Percentiles rank a stretch among this genome's conserved stretches.
phyloP scores from a whole-genome alignment of 2,888 invertebrate genomes.

The Lycophotia porphyrea region DNA sequence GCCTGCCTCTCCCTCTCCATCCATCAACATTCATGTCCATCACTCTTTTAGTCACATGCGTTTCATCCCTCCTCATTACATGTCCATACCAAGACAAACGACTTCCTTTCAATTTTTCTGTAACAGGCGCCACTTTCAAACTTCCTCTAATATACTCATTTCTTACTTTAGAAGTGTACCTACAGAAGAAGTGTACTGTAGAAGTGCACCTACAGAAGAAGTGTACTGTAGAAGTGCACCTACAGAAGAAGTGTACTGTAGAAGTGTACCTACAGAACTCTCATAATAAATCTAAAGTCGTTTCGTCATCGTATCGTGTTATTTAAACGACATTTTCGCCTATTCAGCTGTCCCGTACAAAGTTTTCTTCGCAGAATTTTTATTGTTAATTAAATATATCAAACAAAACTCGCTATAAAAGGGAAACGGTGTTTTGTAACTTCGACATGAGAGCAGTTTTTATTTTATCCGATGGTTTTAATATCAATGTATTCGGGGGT shows the following conservation, averaged over 20 bases:
- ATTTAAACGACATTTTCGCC: constrained; percentile 10
- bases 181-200: not conserved
- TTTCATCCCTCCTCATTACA: too few relatives aligned
- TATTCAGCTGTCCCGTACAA: constrained; percentile 38
- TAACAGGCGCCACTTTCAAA: too few relatives aligned
- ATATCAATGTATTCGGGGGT: constrained; percentile 57
- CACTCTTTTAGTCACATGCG: too few relatives aligned
- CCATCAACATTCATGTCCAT: too few relatives aligned
- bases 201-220: not conserved
- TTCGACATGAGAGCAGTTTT: constrained; percentile 62
- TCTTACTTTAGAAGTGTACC: not conserved
- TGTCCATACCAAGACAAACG: too few relatives aligned
- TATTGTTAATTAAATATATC: constrained; percentile 74
- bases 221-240: not conserved
- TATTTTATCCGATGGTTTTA: constrained; percentile 66
- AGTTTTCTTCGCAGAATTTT: constrained; percentile 66
- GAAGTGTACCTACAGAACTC: not conserved
- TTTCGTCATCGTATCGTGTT: constrained; percentile 35
- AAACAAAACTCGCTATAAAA: constrained; percentile 70
- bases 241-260: not conserved
- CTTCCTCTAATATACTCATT: too few relatives aligned
- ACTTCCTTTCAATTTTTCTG: too few relatives aligned
- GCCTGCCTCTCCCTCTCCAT: too few relatives aligned
- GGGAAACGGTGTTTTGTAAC: constrained; percentile 70
- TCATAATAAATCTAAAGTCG: constrained; percentile 23